Evolutionary conservation across 1,140 invertebrate genomes (phyloP).

Genomic region (Charaxes varanes): DNA sequence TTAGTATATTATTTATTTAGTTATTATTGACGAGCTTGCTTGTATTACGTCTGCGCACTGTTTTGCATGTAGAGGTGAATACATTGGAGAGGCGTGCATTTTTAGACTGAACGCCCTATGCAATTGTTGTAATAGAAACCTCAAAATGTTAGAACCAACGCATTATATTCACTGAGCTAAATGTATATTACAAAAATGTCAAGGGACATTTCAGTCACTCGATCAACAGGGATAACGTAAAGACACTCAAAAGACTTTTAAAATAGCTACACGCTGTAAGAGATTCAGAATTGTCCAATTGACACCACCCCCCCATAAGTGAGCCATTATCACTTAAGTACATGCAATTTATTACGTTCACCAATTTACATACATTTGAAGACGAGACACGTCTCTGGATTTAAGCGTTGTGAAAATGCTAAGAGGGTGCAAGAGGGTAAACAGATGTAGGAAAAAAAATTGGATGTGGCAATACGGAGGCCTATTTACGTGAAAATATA

Average conservation of each 20-base stretch:
- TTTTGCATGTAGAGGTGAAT: too few species aligned
- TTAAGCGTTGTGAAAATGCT: slow-evolving; percentile 43
- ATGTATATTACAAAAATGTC: too few species aligned
- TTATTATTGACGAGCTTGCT: too few species aligned
- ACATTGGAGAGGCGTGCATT: too few species aligned
- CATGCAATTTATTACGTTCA: slow-evolving; percentile 69
- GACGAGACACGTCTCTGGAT: slow-evolving; percentile 32
- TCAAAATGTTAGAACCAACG: too few species aligned
- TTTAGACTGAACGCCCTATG: too few species aligned
- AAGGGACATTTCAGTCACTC: too few species aligned
- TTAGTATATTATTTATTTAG: too few species aligned
- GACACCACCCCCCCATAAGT: slow-evolving; percentile 33
- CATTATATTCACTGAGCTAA: too few species aligned
- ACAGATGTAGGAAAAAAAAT: background rate
- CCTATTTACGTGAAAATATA: background rate
- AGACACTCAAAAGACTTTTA: background rate
- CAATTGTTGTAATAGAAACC: too few species aligned
- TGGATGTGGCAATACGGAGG: background rate
- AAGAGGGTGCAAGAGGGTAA: slow-evolving; percentile 28
- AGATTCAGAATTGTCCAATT: slow-evolving; percentile 6
- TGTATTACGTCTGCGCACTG: too few species aligned
- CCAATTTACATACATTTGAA: slow-evolving; percentile 66
- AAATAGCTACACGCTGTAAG: slow-evolving; percentile 6
- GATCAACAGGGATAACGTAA: slow-evolving; percentile 8
- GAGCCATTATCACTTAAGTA: slow-evolving; percentile 60